A percentile compares a stretch with the other conserved stretches of the same genome.
These are phyloP conservation scores for Aelia acuminata DNA, from an alignment of 2,888 invertebrate genomes.

Conservation along the genomic window DNA sequence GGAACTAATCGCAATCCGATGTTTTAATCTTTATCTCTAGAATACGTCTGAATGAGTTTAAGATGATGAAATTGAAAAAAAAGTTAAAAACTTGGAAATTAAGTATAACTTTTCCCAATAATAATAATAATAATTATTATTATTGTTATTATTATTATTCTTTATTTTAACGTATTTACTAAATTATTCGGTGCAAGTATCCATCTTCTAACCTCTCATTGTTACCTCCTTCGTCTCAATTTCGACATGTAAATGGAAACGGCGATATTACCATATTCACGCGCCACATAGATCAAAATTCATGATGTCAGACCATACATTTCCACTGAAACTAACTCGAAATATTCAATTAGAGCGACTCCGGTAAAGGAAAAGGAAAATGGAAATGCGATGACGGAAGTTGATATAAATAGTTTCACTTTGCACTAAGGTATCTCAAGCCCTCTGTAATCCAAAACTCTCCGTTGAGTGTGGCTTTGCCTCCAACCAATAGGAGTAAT, in stretches of 20 bases:
- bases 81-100: no score
- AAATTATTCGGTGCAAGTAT: no score
- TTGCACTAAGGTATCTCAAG: not conserved
- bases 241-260: not conserved
- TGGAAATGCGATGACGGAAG: not conserved
- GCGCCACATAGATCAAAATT: not conserved
- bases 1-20: no score
- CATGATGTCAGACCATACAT: not conserved
- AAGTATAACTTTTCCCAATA: no score
- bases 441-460: not conserved
- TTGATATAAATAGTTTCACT: conserved; percentile 4
- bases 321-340: not conserved
- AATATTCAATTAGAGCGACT: not conserved
- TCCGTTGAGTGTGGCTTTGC: not conserved
- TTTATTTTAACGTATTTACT: no score
- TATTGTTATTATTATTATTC: no score
- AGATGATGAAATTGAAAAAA: no score
- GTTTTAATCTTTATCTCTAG: no score
- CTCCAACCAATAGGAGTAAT: not conserved
- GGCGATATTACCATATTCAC: not conserved
- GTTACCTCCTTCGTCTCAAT: not conserved
- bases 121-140: no score
- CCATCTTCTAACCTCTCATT: no score
- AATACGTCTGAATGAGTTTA: no score
- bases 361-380: not conserved